Percentiles rank a stretch among this genome's conserved stretches.
phyloP scores from a whole-genome alignment of 2,797 vertebrate genomes.

The Bufotes viridis region DNA sequence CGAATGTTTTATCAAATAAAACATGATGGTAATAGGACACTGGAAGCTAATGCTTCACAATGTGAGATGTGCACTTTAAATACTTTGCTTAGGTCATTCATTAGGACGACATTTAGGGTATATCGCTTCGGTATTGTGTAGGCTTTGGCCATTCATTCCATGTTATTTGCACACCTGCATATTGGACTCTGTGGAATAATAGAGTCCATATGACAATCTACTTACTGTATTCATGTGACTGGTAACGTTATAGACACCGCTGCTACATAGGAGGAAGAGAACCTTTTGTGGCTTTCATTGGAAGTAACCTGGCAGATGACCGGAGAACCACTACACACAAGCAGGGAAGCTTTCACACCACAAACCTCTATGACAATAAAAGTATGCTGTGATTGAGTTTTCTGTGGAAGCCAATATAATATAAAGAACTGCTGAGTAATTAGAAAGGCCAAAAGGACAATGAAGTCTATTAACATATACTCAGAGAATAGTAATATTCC shows the following conservation, averaged over 20 bases:
- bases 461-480: neutral
- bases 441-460: neutral
- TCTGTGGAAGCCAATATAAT: neutral
- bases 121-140: neutral
- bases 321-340: neutral
- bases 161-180: constrained; percentile 21
- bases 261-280: neutral
- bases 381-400: neutral
- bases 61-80: neutral
- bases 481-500: neutral
- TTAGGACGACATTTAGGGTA: neutral
- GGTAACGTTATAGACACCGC: neutral
- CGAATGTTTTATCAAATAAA: neutral
- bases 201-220: neutral
- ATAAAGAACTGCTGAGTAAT: neutral
- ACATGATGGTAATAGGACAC: too few relatives aligned
- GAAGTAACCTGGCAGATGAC: neutral
- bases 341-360: neutral
- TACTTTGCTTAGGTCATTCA: neutral
- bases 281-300: neutral
- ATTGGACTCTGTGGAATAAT: neutral
- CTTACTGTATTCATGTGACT: neutral
- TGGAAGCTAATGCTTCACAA: neutral
- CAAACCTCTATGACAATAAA: neutral
- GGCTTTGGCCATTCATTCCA: neutral